phyloP scores from a whole-genome alignment of 2,797 vertebrate genomes.

The Ptychadena robeensis region DNA sequence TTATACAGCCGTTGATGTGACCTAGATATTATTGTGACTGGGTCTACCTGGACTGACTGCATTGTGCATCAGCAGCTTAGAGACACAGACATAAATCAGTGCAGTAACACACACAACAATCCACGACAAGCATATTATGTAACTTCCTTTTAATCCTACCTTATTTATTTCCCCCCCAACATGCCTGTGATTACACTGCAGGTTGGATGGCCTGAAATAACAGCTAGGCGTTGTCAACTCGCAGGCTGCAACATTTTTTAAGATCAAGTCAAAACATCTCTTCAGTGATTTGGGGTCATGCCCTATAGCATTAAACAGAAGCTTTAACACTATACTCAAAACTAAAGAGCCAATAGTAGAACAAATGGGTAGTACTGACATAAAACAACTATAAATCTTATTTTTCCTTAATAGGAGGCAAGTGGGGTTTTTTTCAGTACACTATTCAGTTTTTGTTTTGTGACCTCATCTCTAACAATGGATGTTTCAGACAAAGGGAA shows the following conservation, averaged over 20 bases:
- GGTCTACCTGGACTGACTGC: slow-evolving; percentile 32
- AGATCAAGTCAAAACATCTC: not conserved
- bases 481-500: slow-evolving; percentile 7
- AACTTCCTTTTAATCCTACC: slow-evolving; percentile 32
- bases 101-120: slow-evolving; percentile 52
- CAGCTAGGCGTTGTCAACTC: not conserved
- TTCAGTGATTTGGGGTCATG: not conserved
- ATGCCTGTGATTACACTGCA: not conserved
- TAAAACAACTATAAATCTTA: not conserved
- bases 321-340: not conserved
- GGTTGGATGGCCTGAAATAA: slow-evolving; percentile 18
- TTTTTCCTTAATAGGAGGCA: too few species aligned
- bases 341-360: not conserved
- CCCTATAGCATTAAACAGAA: not conserved
- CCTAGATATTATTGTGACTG: slow-evolving; percentile 29
- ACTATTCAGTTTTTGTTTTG: too few species aligned
- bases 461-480: not conserved
- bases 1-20: slow-evolving; percentile 46
- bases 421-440: too few species aligned
- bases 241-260: not conserved
- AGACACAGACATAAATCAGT: slow-evolving; percentile 36
- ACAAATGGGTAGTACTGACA: not conserved
- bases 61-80: slow-evolving; percentile 12
- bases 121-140: slow-evolving; percentile 45
- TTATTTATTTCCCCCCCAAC: not conserved